Conservation (phyloP, 2,113 vertebrate genomes). For the Stegostoma tigrinum region DNA sequence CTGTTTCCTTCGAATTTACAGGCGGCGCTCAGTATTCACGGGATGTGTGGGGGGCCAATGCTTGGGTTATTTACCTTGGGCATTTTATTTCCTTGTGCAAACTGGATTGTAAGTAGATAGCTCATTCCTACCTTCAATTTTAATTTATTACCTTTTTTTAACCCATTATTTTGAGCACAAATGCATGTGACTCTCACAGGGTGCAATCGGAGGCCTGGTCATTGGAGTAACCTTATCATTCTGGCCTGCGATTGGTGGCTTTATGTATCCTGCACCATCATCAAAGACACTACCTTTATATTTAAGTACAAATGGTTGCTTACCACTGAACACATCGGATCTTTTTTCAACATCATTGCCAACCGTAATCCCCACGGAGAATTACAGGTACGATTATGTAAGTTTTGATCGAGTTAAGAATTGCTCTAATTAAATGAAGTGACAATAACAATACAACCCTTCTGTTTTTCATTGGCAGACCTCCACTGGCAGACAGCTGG, state of each 20-base stretch:
- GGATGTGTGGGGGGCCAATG: constrained; percentile 79
- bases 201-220: constrained; percentile 61
- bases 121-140: not conserved
- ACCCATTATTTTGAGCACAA: not conserved
- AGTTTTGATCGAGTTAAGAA: not conserved
- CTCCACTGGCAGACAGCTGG: constrained; percentile 63
- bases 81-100: constrained; percentile 72
- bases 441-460: not conserved
- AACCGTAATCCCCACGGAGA: not conserved
- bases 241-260: constrained; percentile 61
- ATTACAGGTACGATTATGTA: not conserved
- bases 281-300: constrained; percentile 56
- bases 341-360: not conserved
- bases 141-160: not conserved
- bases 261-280: constrained; percentile 59
- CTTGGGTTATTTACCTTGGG: constrained; percentile 73
- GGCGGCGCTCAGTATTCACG: constrained; percentile 76
- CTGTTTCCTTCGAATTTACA: constrained; percentile 44
- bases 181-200: constrained; percentile 50
- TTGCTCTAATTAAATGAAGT: not conserved
- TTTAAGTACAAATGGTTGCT: constrained; percentile 58
- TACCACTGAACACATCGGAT: constrained; percentile 41
- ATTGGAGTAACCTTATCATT: constrained; percentile 60
- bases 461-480: constrained; percentile 49
- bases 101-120: constrained; percentile 66